Evolutionary conservation across 2,797 vertebrate species (phyloP).

Genomic region (Sparus aurata): DNA sequence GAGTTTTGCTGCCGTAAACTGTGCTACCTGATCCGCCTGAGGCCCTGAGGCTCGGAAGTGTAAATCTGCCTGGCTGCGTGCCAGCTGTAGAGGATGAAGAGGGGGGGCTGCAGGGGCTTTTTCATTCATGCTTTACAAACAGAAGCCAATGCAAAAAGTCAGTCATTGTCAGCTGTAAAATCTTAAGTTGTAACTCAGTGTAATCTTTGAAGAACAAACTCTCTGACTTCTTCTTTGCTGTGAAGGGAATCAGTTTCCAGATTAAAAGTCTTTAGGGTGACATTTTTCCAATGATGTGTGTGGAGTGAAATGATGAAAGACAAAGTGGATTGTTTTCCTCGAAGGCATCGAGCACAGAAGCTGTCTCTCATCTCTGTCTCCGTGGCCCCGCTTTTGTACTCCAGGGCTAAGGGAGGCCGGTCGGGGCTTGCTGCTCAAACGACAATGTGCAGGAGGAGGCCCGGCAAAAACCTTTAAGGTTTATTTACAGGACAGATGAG

Average conservation of each 20-base stretch:
- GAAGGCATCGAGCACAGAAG: constrained; percentile 35
- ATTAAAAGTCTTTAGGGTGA: constrained; percentile 25
- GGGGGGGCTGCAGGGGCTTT: constrained; percentile 27
- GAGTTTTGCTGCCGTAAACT: constrained; percentile 78
- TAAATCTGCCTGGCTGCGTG: constrained; percentile 82
- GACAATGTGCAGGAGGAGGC: constrained; percentile 12
- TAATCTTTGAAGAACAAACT: neutral
- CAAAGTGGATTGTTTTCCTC: constrained; percentile 32
- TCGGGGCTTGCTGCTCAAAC: constrained; percentile 51
- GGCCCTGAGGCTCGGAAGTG: constrained; percentile 84
- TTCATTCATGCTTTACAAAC: constrained; percentile 63
- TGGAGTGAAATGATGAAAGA: constrained; percentile 45
- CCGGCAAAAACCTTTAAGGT: constrained; percentile 7
- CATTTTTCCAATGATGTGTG: constrained; percentile 13
- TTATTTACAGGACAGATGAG: constrained; percentile 24
- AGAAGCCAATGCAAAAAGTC: constrained; percentile 39
- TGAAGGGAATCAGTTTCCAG: neutral
- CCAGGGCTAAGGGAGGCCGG: constrained; percentile 37
- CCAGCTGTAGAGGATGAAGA: constrained; percentile 65
- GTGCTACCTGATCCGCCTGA: constrained; percentile 79
- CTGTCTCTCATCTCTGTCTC: constrained; percentile 14
- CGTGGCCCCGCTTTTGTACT: constrained; percentile 40
- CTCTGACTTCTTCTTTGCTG: neutral
- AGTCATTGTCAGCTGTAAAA: constrained; percentile 14
- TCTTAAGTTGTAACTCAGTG: neutral